These are phyloP conservation scores for Oxystoma pomonae DNA, from an alignment of 2,888 invertebrate species.

Conservation along the genomic window DNA sequence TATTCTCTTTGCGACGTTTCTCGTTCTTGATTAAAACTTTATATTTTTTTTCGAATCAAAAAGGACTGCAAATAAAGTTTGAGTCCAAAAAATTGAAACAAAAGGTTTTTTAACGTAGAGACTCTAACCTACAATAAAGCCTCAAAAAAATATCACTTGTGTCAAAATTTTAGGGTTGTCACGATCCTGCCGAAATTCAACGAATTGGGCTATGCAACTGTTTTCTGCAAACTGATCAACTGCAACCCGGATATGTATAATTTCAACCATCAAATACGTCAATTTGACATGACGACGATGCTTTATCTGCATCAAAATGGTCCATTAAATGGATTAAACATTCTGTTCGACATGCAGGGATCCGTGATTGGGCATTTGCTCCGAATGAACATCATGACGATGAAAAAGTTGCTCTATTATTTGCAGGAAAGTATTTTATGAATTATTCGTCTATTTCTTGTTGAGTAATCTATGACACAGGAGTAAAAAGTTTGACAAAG, in stretches of 20 bases:
- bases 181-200: conserved; percentile 24
- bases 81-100: too few relatives aligned
- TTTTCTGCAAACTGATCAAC: conserved; percentile 46
- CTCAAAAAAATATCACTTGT: too few relatives aligned
- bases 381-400: conserved; percentile 54
- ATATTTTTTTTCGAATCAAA: too few relatives aligned
- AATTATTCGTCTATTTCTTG: too few relatives aligned
- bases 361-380: conserved; percentile 60
- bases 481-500: too few relatives aligned
- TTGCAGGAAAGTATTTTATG: conserved; percentile 59
- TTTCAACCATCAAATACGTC: conserved; percentile 52
- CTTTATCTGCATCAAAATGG: conserved; percentile 55
- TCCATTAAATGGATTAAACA: conserved; percentile 53
- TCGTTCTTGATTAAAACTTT: too few relatives aligned
- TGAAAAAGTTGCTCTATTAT: conserved; percentile 65
- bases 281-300: conserved; percentile 57
- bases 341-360: conserved; percentile 61
- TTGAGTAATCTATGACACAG: too few relatives aligned
- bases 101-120: too few relatives aligned
- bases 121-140: too few relatives aligned
- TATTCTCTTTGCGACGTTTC: too few relatives aligned
- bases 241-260: conserved; percentile 56
- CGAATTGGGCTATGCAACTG: conserved; percentile 31
- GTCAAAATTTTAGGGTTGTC: conserved; percentile 20
- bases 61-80: too few relatives aligned